phyloP scores from a whole-genome alignment of 2,113 vertebrate genomes.

The Astur gentilis region DNA sequence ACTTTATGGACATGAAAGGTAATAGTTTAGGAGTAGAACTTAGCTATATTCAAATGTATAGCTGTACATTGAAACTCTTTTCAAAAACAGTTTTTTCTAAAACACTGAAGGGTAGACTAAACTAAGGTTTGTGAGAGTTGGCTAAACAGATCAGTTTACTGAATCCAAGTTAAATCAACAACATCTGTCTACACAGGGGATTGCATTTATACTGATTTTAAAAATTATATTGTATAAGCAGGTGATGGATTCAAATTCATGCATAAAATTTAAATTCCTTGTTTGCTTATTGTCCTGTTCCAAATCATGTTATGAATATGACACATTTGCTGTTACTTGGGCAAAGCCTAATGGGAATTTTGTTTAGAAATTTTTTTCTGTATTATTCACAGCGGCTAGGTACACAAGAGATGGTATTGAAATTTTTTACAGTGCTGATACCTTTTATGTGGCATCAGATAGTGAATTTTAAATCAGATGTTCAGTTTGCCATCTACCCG shows the following conservation, averaged over 20 bases:
- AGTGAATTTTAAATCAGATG: not conserved
- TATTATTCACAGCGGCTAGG: rapidly evolving
- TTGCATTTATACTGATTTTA: not conserved
- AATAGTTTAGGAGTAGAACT: not conserved
- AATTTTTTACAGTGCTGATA: not conserved
- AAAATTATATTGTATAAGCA: not conserved
- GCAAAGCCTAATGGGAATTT: not conserved
- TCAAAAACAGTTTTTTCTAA: not conserved
- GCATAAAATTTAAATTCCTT: not conserved
- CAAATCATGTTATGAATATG: not conserved
- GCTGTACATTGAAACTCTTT: not conserved
- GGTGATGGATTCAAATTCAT: not conserved
- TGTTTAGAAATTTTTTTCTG: not conserved
- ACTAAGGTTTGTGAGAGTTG: not conserved
- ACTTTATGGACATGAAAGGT: not conserved
- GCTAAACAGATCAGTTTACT: not conserved
- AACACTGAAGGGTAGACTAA: not conserved
- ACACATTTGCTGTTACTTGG: not conserved
- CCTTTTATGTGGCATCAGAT: not conserved
- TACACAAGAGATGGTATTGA: not conserved
- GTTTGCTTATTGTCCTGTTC: not conserved
- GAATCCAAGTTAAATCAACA: not conserved
- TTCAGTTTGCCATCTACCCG: not conserved
- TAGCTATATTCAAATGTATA: not conserved
- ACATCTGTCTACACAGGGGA: not conserved